A percentile compares a stretch with the other conserved stretches of the same genome.
phyloP scores from a whole-genome alignment of 1,140 invertebrate genomes.

The Drosophila murphyi region DNA sequence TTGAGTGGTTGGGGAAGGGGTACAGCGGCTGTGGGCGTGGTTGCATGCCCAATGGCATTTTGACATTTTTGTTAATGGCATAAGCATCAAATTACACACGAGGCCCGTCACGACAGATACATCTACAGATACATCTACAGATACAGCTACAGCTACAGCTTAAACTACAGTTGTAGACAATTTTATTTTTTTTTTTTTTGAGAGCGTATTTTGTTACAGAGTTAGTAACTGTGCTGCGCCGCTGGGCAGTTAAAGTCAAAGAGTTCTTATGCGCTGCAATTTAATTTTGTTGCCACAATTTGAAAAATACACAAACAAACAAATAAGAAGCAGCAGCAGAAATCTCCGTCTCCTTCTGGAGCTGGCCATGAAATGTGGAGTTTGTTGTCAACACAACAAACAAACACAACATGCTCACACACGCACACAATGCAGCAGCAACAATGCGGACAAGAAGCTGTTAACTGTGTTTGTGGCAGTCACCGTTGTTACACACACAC shows the following conservation, averaged over 20 bases:
- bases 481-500: constrained; percentile 30
- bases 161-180: constrained; percentile 13
- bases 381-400: constrained; percentile 42
- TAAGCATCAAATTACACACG: constrained; percentile 78
- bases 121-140: background rate
- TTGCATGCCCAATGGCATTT: constrained; percentile 75
- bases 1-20: background rate
- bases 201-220: background rate
- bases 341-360: constrained; percentile 1
- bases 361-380: constrained; percentile 42
- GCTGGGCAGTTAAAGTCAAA: constrained; percentile 21
- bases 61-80: constrained; percentile 83
- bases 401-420: constrained; percentile 26
- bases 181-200: background rate
- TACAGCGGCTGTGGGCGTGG: constrained; percentile 9
- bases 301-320: constrained; percentile 12
- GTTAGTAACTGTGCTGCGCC: constrained; percentile 3
- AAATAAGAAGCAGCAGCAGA: background rate
- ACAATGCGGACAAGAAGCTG: constrained; percentile 15
- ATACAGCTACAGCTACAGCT: background rate
- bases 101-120: constrained; percentile 14
- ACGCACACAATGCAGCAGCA: constrained; percentile 10
- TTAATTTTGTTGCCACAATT: constrained; percentile 46
- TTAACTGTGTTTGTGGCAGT: constrained; percentile 22
- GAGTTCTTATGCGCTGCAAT: constrained; percentile 26